Base-by-base conservation (phyloP, 35 echinoderm and acorn worm species). In the Patiria miniata region DNA sequence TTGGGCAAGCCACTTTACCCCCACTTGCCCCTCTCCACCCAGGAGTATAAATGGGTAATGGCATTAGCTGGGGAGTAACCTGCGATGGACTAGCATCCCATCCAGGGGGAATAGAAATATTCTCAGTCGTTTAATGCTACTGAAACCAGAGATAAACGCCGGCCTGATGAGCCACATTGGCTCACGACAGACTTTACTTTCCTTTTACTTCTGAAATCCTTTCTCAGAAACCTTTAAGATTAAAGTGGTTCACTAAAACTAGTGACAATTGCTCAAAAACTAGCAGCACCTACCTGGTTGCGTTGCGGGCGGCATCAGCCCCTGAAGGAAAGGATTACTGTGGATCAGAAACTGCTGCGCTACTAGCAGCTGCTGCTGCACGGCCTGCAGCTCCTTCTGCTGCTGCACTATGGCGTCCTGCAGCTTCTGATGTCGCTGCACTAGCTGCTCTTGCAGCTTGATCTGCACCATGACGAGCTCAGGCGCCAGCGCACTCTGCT, bases 361-460 rank as follows among this genome's bases (percentile, higher is more conserved):
- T 39, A 73, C 56, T 60, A 89, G 61, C 21, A 82, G 60, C 58
- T 83, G 79, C 2, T 83, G 79, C 56, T 89, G 87, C 29, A 89
- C 87, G 53, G 81, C 78, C 59, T 82, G 87, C 28, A 83, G 40
- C 51, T 89, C 87, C 39, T 89, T 79, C 57, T 89, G 87, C 56
- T 89, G 87, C 12, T 40, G 52, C 29, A 82, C 56, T 23, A 89
- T 89, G 52, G 87, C 87, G 32, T 89, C 80, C 33, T 90, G 88
- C 15, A 90, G 81, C 68, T 90, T 90, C n/a, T 83, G 81, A 51
- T 90, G 88, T 8, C 88, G 60, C 40, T 73, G 73, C 47, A 90
- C 81, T 7, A 90, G 56, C 42, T 90, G 88, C 65, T 90, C 88
- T 36, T 90, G 88, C 8, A 90, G 81, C 68, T 90, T 90, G 12